These are phyloP conservation scores for Alethe diademata DNA, from an alignment of 2,113 vertebrate species.

Conservation along the genomic window DNA sequence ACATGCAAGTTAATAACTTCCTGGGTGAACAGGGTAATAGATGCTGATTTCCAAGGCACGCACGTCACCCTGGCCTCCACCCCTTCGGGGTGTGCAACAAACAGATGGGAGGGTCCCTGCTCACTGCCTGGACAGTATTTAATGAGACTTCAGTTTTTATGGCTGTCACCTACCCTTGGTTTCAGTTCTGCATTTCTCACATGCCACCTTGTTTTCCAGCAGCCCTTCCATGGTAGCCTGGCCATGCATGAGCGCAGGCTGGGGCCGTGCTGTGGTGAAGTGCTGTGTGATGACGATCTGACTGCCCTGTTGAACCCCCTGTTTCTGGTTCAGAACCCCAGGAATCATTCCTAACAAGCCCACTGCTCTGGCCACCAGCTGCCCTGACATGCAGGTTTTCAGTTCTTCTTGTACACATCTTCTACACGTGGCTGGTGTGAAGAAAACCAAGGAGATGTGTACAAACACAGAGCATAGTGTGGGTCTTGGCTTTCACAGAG, in stretches of 20 bases:
- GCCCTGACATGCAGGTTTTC: not conserved
- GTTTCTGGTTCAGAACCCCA: not conserved
- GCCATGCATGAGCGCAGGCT: rapidly evolving
- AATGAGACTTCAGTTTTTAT: not conserved
- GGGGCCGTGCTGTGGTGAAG: not conserved
- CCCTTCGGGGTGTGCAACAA: not conserved
- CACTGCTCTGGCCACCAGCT: not conserved
- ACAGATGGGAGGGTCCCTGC: not conserved
- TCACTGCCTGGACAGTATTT: not conserved
- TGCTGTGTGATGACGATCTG: not conserved
- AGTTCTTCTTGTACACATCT: not conserved
- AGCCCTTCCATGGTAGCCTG: not conserved
- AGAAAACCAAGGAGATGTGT: not conserved
- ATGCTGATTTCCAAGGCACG: not conserved
- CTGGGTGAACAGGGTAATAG: slow-evolving; percentile 60
- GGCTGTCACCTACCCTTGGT: not conserved
- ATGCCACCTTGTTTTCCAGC: slow-evolving; percentile 6
- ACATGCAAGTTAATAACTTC: slow-evolving; percentile 69
- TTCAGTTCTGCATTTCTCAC: slow-evolving; percentile 17
- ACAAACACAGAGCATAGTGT: rapidly evolving
- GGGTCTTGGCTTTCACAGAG: not conserved
- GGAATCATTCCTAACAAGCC: not conserved
- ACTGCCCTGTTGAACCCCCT: not conserved
- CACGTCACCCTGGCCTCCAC: not conserved
- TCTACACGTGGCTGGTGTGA: rapidly evolving